Conservation (phyloP, 2,888 invertebrate genomes). For the Hyles lineata region DNA sequence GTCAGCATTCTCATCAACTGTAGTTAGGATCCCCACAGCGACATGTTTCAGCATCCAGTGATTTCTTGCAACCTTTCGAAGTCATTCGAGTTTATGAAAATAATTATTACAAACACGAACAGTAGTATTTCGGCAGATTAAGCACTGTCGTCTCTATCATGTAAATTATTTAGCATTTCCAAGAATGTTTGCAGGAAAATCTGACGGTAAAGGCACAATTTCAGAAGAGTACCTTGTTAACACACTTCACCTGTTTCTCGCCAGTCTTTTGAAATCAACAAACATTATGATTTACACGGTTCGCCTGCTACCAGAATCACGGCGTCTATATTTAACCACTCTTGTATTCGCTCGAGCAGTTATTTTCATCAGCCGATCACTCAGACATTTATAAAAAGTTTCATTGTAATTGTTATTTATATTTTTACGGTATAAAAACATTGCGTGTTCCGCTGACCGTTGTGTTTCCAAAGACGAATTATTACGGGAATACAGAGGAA, state of each 20-base stretch:
- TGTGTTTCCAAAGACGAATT: neutral
- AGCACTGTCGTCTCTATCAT: neutral
- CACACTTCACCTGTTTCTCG: neutral
- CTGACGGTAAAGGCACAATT: neutral
- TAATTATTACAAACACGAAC: neutral
- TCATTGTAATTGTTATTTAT: constrained; percentile 22
- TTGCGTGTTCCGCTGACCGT: neutral
- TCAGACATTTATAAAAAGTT: constrained; percentile 13
- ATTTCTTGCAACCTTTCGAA: too few species aligned
- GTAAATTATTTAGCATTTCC: neutral
- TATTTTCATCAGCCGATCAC: constrained; percentile 23
- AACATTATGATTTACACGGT: constrained; percentile 26
- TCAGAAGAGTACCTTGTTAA: neutral
- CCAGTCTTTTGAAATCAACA: constrained; percentile 21
- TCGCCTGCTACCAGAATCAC: constrained; percentile 14
- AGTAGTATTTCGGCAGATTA: neutral
- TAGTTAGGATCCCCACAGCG: too few species aligned
- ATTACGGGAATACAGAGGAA: neutral
- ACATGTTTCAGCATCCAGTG: too few species aligned
- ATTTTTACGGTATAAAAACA: neutral
- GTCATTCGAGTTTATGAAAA: neutral
- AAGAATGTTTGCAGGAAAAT: neutral
- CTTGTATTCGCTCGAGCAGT: constrained; percentile 2
- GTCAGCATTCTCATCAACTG: too few species aligned
- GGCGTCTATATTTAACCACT: constrained; percentile 19